Conservation (phyloP, 2,113 vertebrate genomes). For the Pimephales promelas region DNA sequence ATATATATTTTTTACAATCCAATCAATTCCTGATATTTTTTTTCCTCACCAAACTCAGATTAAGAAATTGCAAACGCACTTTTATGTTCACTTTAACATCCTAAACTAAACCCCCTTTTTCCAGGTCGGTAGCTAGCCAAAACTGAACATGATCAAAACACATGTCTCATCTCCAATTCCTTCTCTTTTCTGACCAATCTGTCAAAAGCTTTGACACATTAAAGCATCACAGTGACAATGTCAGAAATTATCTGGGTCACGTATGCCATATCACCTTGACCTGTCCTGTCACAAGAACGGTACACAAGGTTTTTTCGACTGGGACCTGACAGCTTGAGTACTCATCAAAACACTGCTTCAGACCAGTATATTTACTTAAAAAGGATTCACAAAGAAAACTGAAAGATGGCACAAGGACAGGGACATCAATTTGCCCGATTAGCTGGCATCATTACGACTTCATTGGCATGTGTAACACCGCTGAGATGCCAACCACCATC, state of each 20-base stretch:
- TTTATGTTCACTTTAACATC: not conserved
- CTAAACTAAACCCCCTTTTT: not conserved
- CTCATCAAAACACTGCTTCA: slow-evolving; percentile 6
- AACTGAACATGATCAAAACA: not conserved
- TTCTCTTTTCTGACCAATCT: not conserved
- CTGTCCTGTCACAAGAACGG: not conserved
- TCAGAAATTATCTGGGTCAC: slow-evolving; percentile 18
- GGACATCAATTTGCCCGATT: not conserved
- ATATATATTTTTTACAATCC: too few species aligned
- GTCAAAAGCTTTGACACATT: slow-evolving; percentile 2
- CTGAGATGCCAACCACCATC: slow-evolving; percentile 6
- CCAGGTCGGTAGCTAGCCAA: not conserved
- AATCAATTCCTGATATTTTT: not conserved
- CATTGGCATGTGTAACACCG: not conserved
- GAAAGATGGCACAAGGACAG: slow-evolving; percentile 19
- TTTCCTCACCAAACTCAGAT: not conserved
- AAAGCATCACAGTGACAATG: not conserved
- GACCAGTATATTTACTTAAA: not conserved
- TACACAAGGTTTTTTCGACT: not conserved
- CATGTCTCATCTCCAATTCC: not conserved
- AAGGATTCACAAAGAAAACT: not conserved
- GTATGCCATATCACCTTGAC: not conserved
- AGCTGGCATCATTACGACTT: not conserved
- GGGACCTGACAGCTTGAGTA: slow-evolving; percentile 20
- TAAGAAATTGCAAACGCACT: not conserved